phyloP scores from a whole-genome alignment of 2,113 vertebrate genomes.

The Erpornis zantholeuca region DNA sequence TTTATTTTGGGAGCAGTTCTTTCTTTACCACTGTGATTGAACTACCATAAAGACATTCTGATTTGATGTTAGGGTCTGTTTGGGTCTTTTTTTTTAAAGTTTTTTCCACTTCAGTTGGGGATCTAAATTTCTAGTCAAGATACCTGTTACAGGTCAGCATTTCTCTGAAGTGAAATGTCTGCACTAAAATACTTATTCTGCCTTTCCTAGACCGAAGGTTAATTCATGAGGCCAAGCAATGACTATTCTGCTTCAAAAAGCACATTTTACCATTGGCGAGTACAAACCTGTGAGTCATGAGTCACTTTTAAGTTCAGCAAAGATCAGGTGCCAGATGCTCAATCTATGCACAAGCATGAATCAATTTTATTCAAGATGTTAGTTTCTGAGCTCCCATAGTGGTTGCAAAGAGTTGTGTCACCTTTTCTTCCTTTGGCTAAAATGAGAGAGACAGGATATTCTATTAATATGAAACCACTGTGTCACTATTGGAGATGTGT shows the following conservation, averaged over 20 bases:
- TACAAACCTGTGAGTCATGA: not conserved
- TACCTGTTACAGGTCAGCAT: not conserved
- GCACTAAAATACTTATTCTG: not conserved
- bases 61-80: not conserved
- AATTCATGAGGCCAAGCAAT: not conserved
- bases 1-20: not conserved
- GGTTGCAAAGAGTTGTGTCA: not conserved
- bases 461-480: not conserved
- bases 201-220: not conserved
- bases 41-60: not conserved
- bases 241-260: not conserved
- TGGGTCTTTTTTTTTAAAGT: not conserved
- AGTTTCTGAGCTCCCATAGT: not conserved
- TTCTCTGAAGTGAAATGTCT: not conserved
- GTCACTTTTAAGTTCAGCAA: not conserved
- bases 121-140: not conserved
- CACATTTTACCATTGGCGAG: not conserved
- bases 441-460: not conserved
- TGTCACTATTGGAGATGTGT: accelerated
- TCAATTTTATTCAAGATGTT: not conserved
- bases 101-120: not conserved
- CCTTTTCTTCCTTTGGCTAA: not conserved
- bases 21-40: not conserved
- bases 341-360: not conserved
- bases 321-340: not conserved